phyloP scores from a whole-genome alignment of 2,113 vertebrate genomes.

The Junco hyemalis region DNA sequence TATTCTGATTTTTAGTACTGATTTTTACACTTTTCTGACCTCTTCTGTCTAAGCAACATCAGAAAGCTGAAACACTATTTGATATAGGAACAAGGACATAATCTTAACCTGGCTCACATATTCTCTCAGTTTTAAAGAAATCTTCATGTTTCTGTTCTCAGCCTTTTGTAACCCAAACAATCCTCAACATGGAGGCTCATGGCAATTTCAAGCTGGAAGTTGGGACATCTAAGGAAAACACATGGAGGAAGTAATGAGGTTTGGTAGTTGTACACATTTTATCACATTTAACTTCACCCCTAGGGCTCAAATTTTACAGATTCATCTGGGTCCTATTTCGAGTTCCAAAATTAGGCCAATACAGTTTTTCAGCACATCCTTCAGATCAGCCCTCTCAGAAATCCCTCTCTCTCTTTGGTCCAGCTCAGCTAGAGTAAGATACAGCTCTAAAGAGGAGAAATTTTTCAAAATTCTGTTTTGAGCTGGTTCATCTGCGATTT shows the following conservation, averaged over 20 bases:
- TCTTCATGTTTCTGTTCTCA: neutral
- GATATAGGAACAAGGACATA: neutral
- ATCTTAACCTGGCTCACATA: neutral
- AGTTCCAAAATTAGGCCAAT: neutral
- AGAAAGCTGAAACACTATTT: neutral
- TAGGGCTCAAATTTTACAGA: neutral
- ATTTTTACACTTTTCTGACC: neutral
- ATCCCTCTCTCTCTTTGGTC: neutral
- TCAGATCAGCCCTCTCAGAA: neutral
- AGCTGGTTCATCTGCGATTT: neutral
- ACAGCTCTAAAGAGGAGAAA: neutral
- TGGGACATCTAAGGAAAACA: neutral
- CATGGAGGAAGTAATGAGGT: neutral
- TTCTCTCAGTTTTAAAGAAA: neutral
- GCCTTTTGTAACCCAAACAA: neutral
- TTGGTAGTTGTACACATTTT: neutral
- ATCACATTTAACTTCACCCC: neutral
- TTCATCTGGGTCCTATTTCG: neutral
- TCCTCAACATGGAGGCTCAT: neutral
- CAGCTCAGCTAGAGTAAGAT: fast-evolving
- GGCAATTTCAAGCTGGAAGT: neutral
- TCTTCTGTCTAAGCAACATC: neutral
- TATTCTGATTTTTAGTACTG: neutral
- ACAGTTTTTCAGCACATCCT: neutral
- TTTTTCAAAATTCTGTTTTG: neutral